Percentiles rank a stretch among this genome's conserved stretches.
phyloP scores from a whole-genome alignment of 2,888 invertebrate species.

The Melipona beecheii region DNA sequence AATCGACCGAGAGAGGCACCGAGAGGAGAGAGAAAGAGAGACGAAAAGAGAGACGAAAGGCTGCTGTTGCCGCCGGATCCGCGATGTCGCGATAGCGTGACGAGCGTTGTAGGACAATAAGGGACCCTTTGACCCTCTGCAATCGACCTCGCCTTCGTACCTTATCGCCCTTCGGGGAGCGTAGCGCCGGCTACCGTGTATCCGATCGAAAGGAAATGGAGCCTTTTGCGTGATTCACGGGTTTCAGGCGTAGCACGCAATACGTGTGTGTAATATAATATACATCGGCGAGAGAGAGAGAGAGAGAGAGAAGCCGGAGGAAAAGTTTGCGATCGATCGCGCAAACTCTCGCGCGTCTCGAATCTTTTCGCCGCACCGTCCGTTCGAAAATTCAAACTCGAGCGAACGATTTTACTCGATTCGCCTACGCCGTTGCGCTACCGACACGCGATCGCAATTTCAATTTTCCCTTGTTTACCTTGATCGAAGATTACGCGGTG shows the following conservation, averaged over 20 bases:
- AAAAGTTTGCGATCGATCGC: slow-evolving; percentile 47
- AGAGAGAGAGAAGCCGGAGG: slow-evolving; percentile 2
- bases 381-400: not conserved
- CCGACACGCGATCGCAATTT: slow-evolving; percentile 29
- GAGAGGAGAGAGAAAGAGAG: not conserved
- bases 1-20: slow-evolving; percentile 24
- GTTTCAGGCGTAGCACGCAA: slow-evolving; percentile 42
- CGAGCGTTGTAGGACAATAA: slow-evolving; percentile 45
- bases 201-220: slow-evolving; percentile 60
- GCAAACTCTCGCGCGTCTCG: slow-evolving; percentile 5
- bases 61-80: slow-evolving; percentile 23
- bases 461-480: slow-evolving; percentile 48
- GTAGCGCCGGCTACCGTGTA: slow-evolving; percentile 22
- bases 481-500: slow-evolving; percentile 19
- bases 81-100: slow-evolving; percentile 63
- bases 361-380: slow-evolving; percentile 18
- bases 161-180: slow-evolving; percentile 53
- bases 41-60: slow-evolving; percentile 7
- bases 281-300: not conserved
- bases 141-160: slow-evolving; percentile 48
- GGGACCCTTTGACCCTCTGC: slow-evolving; percentile 51
- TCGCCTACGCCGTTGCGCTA: not conserved
- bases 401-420: not conserved
- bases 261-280: slow-evolving; percentile 2
- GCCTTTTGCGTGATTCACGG: slow-evolving; percentile 55